Conservation (phyloP, 2,113 vertebrate species). For the Anarhynchus alexandrinus region DNA sequence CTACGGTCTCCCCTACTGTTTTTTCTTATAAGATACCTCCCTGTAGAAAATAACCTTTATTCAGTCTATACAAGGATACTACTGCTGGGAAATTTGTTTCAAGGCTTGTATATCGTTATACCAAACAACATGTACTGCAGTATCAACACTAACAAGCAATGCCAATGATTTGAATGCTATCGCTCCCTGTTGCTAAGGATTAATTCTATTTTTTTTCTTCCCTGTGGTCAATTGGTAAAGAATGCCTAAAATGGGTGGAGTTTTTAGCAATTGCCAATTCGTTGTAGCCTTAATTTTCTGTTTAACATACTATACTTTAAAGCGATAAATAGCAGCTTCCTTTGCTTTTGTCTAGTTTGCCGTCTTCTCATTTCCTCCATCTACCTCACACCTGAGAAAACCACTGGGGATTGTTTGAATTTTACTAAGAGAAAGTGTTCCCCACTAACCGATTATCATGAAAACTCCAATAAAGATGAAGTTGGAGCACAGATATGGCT, state of each 20-base stretch:
- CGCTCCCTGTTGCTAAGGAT: slow-evolving; percentile 40
- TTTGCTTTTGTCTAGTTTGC: slow-evolving; percentile 7
- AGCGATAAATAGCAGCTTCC: background rate
- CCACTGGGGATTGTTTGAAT: background rate
- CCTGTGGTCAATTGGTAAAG: slow-evolving; percentile 25
- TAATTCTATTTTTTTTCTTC: slow-evolving; percentile 49
- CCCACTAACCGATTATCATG: background rate
- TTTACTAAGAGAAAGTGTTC: background rate
- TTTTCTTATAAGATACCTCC: slow-evolving; percentile 86
- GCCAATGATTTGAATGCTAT: slow-evolving; percentile 57
- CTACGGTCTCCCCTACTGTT: slow-evolving; percentile 82
- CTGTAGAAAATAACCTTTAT: slow-evolving; percentile 90
- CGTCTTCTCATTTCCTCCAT: background rate
- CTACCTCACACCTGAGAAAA: background rate
- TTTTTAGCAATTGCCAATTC: slow-evolving; percentile 39
- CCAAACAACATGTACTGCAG: slow-evolving; percentile 62
- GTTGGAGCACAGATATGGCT: background rate
- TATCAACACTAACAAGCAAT: slow-evolving; percentile 62
- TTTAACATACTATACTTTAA: background rate
- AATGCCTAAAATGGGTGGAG: background rate
- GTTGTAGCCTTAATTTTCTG: background rate
- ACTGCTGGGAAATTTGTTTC: slow-evolving; percentile 84
- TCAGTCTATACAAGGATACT: slow-evolving; percentile 82
- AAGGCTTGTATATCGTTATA: slow-evolving; percentile 76
- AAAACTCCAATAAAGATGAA: background rate